phyloP scores from a whole-genome alignment of 2,113 vertebrate species.

The Phyllostomus discolor region DNA sequence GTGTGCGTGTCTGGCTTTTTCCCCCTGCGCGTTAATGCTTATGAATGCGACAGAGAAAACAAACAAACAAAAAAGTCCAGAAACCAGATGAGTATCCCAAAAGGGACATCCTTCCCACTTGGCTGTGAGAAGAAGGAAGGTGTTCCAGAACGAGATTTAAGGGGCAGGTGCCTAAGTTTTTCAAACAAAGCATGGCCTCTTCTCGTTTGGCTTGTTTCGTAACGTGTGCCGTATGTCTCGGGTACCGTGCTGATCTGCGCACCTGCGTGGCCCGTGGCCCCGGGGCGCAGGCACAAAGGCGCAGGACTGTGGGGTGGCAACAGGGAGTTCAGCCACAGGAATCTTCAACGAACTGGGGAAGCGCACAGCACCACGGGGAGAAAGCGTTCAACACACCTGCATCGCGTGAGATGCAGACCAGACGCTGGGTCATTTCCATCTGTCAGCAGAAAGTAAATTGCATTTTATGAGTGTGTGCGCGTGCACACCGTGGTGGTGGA shows the following conservation, averaged over 20 bases:
- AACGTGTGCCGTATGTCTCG: neutral
- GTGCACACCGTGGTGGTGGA: neutral
- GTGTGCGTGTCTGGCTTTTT: conserved; percentile 40
- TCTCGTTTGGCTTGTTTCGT: neutral
- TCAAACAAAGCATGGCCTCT: neutral
- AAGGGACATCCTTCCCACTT: neutral
- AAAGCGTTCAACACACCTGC: conserved; percentile 37
- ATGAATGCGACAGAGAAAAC: conserved; percentile 58
- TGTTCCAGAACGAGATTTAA: neutral
- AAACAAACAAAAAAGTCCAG: neutral
- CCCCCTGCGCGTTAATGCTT: conserved; percentile 71
- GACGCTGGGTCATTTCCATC: neutral
- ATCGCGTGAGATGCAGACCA: conserved; percentile 19
- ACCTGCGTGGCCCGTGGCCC: neutral
- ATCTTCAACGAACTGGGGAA: conserved; percentile 15
- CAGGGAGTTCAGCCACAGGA: neutral
- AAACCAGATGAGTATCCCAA: conserved; percentile 49
- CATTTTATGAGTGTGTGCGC: neutral
- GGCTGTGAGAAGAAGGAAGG: neutral
- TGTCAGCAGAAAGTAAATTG: neutral
- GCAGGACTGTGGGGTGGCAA: neutral
- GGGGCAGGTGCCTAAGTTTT: neutral
- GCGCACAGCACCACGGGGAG: neutral
- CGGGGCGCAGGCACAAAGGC: neutral
- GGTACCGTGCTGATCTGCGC: neutral